Conservation (phyloP, 2,888 invertebrate genomes). For the Brassicogethes aeneus region DNA sequence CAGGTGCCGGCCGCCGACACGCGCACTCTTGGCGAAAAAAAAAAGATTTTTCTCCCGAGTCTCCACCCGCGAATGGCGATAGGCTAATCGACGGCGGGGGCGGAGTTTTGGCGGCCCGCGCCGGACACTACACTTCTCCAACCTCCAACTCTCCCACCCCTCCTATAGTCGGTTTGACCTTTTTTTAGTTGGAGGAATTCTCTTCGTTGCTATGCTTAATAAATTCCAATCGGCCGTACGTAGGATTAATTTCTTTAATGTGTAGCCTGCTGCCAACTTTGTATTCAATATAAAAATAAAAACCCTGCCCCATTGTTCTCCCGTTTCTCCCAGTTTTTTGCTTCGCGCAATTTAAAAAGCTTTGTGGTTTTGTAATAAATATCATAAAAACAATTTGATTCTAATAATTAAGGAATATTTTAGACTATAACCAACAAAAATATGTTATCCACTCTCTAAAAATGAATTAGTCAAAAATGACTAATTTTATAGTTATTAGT, state of each 20-base stretch:
- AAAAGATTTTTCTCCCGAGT: constrained; percentile 44
- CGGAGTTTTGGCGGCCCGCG: constrained; percentile 33
- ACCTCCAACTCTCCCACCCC: constrained; percentile 7
- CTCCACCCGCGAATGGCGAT: constrained; percentile 41
- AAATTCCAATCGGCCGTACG: background rate
- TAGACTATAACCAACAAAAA: too few species aligned
- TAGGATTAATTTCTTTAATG: constrained; percentile 1
- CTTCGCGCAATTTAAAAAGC: too few species aligned
- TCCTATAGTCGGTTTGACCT: constrained; percentile 6
- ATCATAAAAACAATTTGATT: too few species aligned
- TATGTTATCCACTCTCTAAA: too few species aligned
- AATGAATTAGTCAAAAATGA: too few species aligned
- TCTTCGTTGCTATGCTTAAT: background rate
- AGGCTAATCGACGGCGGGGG: constrained; percentile 41
- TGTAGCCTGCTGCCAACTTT: background rate
- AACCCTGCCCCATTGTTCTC: background rate
- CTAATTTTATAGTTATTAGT: too few species aligned
- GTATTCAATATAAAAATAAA: background rate
- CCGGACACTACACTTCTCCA: constrained; percentile 24
- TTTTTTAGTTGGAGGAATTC: background rate
- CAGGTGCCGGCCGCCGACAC: constrained; percentile 36
- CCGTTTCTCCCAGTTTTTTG: too few species aligned
- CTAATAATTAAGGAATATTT: too few species aligned
- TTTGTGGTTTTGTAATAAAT: too few species aligned
- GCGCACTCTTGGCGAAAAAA: constrained; percentile 36